These are phyloP conservation scores for Drosophila nr. perissopoda DNA, from an alignment of 2,888 invertebrate genomes.

Conservation along the genomic window DNA sequence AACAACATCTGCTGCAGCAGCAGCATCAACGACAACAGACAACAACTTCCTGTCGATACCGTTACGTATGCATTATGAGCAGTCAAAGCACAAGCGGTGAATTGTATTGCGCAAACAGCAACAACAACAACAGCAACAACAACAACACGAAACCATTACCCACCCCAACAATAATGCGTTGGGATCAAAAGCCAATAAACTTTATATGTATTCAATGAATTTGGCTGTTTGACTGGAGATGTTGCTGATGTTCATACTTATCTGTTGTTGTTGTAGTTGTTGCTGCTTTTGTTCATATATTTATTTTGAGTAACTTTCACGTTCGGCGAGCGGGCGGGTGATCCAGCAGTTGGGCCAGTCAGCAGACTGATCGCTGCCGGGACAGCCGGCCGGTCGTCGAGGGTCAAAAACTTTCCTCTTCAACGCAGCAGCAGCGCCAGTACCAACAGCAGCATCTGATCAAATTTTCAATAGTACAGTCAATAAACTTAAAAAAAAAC, in stretches of 20 bases:
- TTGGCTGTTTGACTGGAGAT: conserved; percentile 46
- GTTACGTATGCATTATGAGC: conserved; percentile 71
- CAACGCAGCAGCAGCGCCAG: conserved; percentile 17
- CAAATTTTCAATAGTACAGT: conserved; percentile 37
- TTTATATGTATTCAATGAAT: conserved; percentile 62
- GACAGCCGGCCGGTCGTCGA: conserved; percentile 24
- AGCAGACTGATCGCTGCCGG: conserved; percentile 11
- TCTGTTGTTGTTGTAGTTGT: conserved; percentile 4
- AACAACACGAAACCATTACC: conserved; percentile 76
- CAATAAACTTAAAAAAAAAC: conserved; percentile 51
- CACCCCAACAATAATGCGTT: conserved; percentile 80
- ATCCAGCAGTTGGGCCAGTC: conserved; percentile 4
- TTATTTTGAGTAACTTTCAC: conserved; percentile 67
- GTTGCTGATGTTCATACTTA: conserved; percentile 31
- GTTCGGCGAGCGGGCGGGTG: conserved; percentile 31
- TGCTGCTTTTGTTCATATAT: conserved; percentile 21
- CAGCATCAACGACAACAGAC: conserved; percentile 22
- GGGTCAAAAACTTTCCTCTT: conserved; percentile 63
- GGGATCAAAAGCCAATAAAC: conserved; percentile 81
- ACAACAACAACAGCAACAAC: conserved; percentile 1
- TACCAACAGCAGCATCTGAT: conserved; percentile 15
- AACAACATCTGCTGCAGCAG: conserved; percentile 24
- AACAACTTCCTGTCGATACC: conserved; percentile 70
- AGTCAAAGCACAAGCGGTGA: conserved; percentile 49
- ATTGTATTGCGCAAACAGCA: conserved; percentile 57